phyloP scores from a whole-genome alignment of 2,888 invertebrate genomes.

The Trichopria drosophilae region DNA sequence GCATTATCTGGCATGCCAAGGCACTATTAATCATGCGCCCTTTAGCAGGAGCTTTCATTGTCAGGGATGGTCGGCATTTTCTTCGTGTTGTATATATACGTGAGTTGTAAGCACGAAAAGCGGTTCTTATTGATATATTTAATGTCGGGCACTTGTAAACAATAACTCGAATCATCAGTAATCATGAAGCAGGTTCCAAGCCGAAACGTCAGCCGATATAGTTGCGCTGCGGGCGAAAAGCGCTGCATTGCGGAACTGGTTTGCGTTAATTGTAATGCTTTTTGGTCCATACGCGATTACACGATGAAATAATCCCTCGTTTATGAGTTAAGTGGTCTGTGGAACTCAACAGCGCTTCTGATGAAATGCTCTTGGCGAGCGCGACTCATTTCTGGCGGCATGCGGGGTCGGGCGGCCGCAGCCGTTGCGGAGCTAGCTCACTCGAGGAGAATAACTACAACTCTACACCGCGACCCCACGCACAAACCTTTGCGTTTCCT shows the following conservation, averaged over 20 bases:
- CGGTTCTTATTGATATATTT: no score
- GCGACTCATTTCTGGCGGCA: slow-evolving; percentile 42
- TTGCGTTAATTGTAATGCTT: slow-evolving; percentile 57
- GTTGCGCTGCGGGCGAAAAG: slow-evolving; percentile 44
- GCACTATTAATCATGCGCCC: slow-evolving; percentile 56
- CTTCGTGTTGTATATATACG: background rate
- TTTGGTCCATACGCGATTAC: slow-evolving; percentile 55
- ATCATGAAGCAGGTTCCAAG: no score
- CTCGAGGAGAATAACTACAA: slow-evolving; percentile 45
- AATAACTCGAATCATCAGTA: no score
- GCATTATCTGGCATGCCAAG: slow-evolving; percentile 58
- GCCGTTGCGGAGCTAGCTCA: slow-evolving; percentile 42
- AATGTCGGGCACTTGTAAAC: no score
- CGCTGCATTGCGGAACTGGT: slow-evolving; percentile 50
- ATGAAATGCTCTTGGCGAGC: slow-evolving; percentile 54
- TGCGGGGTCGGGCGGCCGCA: slow-evolving; percentile 32
- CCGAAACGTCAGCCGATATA: slow-evolving; percentile 27
- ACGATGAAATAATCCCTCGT: slow-evolving; percentile 57
- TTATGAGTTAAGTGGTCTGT: slow-evolving; percentile 58
- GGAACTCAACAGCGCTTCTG: slow-evolving; percentile 55
- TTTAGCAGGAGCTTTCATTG: slow-evolving; percentile 39
- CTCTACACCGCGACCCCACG: slow-evolving; percentile 47
- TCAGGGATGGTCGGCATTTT: slow-evolving; percentile 19
- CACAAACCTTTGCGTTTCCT: slow-evolving; percentile 44
- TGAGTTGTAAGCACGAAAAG: no score